These are phyloP conservation scores for Lathronympha strigana DNA, from an alignment of 2,888 invertebrate genomes.

Conservation along the genomic window DNA sequence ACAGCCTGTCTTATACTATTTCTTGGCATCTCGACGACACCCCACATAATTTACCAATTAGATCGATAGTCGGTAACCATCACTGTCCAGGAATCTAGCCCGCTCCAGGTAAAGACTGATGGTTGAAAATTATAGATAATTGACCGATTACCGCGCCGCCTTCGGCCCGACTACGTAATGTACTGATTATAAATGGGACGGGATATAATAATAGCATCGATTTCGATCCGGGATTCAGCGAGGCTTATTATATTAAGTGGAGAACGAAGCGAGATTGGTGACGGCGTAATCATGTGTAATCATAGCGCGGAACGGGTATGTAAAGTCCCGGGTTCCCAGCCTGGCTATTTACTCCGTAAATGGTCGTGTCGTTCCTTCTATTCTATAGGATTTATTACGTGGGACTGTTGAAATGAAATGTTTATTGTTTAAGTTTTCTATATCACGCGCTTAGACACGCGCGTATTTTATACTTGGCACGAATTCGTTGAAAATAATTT, in stretches of 20 bases:
- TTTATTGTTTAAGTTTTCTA: conserved; percentile 37
- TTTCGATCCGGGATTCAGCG: conserved; percentile 76
- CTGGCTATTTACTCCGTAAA: conserved; percentile 52
- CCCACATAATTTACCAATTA: conserved; percentile 74
- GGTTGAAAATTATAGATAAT: conserved; percentile 82
- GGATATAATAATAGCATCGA: conserved; percentile 80
- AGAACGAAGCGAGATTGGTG: conserved; percentile 76
- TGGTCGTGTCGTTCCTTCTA: conserved; percentile 53
- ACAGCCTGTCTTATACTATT: conserved; percentile 37
- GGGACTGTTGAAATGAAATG: conserved; percentile 41
- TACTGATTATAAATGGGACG: conserved; percentile 79
- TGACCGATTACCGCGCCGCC: conserved; percentile 77
- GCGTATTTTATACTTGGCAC: conserved; percentile 21
- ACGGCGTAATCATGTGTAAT: conserved; percentile 79
- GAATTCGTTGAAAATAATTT: conserved; percentile 14
- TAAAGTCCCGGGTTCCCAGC: conserved; percentile 51
- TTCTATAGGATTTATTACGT: conserved; percentile 48
- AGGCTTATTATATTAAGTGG: conserved; percentile 83
- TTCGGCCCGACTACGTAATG: conserved; percentile 62
- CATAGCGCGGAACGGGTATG: conserved; percentile 60
- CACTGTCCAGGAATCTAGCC: conserved; percentile 67
- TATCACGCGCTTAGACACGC: conserved; percentile 18
- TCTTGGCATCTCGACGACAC: conserved; percentile 44
- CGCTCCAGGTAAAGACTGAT: conserved; percentile 76
- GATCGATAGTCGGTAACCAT: conserved; percentile 71